These are phyloP conservation scores for Lepilemur septentrionalis DNA, from an alignment of 2,797 vertebrate species.

Conservation along the genomic window DNA sequence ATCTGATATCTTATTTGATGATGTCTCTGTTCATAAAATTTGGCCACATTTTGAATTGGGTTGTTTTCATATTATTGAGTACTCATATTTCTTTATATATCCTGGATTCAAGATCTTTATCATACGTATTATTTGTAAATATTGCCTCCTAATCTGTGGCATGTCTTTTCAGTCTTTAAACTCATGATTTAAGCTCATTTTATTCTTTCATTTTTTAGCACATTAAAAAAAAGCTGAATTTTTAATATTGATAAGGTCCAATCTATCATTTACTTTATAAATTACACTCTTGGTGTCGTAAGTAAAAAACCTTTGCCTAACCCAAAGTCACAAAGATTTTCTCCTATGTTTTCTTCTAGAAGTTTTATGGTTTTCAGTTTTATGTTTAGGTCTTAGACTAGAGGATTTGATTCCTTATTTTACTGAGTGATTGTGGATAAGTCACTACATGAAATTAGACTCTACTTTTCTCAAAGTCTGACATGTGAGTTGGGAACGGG, in stretches of 20 bases:
- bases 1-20: neutral
- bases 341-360: neutral
- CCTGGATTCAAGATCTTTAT: neutral
- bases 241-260: neutral
- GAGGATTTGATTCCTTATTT: neutral
- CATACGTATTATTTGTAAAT: neutral
- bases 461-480: neutral
- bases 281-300: neutral
- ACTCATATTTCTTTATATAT: neutral
- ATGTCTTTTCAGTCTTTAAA: neutral
- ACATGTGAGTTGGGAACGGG: neutral
- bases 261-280: neutral
- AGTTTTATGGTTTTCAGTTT: neutral
- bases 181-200: neutral
- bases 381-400: neutral
- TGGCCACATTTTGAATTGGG: neutral
- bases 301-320: neutral
- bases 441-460: neutral
- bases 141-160: neutral
- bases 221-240: neutral
- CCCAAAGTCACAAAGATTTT: neutral
- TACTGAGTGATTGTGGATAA: neutral
- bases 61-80: neutral
- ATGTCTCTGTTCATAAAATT: neutral
- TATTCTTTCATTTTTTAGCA: neutral